These are phyloP conservation scores for Dryococelus australis DNA, from an alignment of 2,888 invertebrate species.

Conservation along the genomic window DNA sequence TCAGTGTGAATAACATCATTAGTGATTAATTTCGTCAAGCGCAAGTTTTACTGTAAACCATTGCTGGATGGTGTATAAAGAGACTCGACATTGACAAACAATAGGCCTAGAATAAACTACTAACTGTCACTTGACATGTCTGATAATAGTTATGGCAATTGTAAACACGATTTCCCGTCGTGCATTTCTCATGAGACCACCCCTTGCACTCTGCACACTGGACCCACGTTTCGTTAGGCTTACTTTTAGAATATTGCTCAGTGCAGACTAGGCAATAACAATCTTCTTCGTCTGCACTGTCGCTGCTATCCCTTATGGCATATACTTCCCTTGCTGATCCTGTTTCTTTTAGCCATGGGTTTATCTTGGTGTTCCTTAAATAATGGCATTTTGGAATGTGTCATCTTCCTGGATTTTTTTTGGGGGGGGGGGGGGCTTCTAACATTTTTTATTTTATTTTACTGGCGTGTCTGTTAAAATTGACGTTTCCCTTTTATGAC, in stretches of 20 bases:
- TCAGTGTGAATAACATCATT: too few relatives aligned
- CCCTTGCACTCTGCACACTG: slow-evolving; percentile 12
- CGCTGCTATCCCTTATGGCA: background rate
- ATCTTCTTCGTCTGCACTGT: slow-evolving; percentile 4
- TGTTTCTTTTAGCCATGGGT: too few relatives aligned
- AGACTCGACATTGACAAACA: too few relatives aligned
- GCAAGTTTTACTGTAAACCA: too few relatives aligned
- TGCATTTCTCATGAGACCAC: slow-evolving; percentile 26
- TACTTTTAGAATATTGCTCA: background rate
- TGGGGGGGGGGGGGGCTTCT: too few relatives aligned
- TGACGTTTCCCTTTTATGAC: background rate
- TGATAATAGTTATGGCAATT: slow-evolving; percentile 22
- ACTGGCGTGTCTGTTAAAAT: slow-evolving; percentile 19
- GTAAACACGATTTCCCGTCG: background rate
- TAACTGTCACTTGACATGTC: background rate
- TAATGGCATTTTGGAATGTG: too few relatives aligned
- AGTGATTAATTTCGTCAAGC: too few relatives aligned
- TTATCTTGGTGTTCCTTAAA: too few relatives aligned
- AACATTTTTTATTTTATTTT: background rate
- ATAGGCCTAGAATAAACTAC: too few relatives aligned
- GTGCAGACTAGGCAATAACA: background rate
- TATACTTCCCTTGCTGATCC: too few relatives aligned
- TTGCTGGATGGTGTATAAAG: too few relatives aligned
- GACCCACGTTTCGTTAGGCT: slow-evolving; percentile 19
- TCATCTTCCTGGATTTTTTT: background rate